Evolutionary conservation across 1,140 invertebrate genomes (phyloP), one percentile per base, ranked within the genome.

Genomic region (Sitobion miscanthi): DNA sequence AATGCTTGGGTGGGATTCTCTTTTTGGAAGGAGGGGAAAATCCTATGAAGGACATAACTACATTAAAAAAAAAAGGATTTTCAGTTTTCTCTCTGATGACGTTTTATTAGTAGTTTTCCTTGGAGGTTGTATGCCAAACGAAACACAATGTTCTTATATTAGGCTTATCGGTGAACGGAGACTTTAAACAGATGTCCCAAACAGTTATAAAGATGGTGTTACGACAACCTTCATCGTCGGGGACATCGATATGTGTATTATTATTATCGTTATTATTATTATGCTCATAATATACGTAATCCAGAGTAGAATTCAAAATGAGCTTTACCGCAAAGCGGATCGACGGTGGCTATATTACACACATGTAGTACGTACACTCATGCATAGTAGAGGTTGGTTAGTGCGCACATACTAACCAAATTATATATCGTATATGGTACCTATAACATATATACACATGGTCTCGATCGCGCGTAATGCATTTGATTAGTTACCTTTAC

Each of bases 211-310:
- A 77, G 62, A n/a, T 5, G n/a, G 30, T 35, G 62, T 77, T 77
- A n/a, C 1, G 30, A 69, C 3, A 30, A 77, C 62, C 62, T 35
- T 17, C 30, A n/a, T n/a, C 1, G 62, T 14, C 62, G 25, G 2
- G 9, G 30, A 69, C 62, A 69, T 69, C 62, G 62, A 77, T 77
- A 77, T 77, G 62, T 17, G 3, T 77, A 69, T 69, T 69, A 69
- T 69, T 69, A 69, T n/a, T n/a, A 69, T n/a, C 62, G 62, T 77
- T 77, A n/a, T 77, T 77, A n/a, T n/a, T 69, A 77, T n/a, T 77
- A 77, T 6, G 62, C 62, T 77, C 62, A 77, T 77, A 77, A 77
- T 77, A 77, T n/a, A 77, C 30, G 30, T 77, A 77, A 77, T 77
- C 14, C 30, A n/a, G 62, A 35, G 14, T 77, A 77, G 62, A 77